A percentile compares a stretch with the other conserved stretches of the same genome.
Evolutionary conservation across 2,113 vertebrate genomes (phyloP).

Genomic region (Suncus etruscus): DNA sequence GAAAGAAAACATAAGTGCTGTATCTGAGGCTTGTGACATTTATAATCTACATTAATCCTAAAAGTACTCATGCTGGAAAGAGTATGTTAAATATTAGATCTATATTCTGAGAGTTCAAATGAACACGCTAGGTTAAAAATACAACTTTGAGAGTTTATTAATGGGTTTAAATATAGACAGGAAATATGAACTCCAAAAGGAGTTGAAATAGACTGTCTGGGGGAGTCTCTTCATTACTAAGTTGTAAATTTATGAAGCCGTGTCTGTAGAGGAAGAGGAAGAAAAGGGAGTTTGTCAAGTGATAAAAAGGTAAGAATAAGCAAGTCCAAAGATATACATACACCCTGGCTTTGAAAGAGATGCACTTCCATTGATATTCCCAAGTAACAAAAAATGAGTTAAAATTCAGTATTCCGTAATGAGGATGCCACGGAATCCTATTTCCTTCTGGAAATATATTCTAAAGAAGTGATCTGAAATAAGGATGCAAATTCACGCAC

Average conservation of each 20-base stretch:
- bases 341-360: background rate
- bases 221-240: background rate
- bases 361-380: background rate
- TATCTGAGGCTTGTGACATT: background rate
- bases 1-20: background rate
- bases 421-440: background rate
- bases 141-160: background rate
- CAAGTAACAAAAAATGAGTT: constrained; percentile 36
- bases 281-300: background rate
- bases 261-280: background rate
- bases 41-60: background rate
- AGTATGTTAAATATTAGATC: background rate
- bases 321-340: background rate
- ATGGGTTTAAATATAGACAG: background rate
- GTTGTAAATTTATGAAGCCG: background rate
- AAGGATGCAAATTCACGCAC: constrained; percentile 54
- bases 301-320: background rate
- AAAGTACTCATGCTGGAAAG: background rate
- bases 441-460: background rate
- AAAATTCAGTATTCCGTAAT: constrained; percentile 21
- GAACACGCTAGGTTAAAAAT: background rate
- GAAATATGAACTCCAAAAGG: constrained; percentile 3
- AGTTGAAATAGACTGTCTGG: background rate
- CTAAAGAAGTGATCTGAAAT: constrained; percentile 44
- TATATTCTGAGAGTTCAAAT: background rate